Base-by-base conservation (phyloP, 2,797 vertebrate species). In the Iguana delicatissima region DNA sequence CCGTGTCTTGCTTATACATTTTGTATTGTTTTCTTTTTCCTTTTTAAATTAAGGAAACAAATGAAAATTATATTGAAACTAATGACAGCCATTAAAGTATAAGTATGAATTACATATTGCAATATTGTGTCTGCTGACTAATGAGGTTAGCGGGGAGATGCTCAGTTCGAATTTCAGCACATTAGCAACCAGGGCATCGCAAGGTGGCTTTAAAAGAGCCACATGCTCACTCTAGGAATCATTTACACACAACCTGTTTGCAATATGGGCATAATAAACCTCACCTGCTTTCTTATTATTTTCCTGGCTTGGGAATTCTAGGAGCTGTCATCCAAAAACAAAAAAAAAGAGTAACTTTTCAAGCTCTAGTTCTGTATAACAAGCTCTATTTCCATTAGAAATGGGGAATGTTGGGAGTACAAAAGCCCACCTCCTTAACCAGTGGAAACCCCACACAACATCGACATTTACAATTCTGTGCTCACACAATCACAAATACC, bases 31-130 rank as follows among this genome's bases (percentile, higher is more conserved):
- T 69, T 69, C 1, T 20, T 62, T 69, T 64, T 64, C 22, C 22
- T 13, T 67, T 67, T 67, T 8, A 69, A 69, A 69, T 12, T 10
- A 69, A 69, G 29, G 10, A 69, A 69, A 69, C 67, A 69, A 79
- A 38, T 35, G 73, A 74, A 79, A 79, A 79, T 50, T 29, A 6
- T 50, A 88, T 88, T 81, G 52, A 38, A 88, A 88, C 8, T 52
- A 26, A 80, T 76, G 81, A 52, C 76, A 50, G 18, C 24, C 73
- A 50, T n/a, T 24, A 74, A 59, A 76, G 84, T 38, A 76, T 83
- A 35, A 84, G 73, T 18, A 38, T 35, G 62, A 89, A 38, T 12
- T 57, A 38, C 46, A n/a, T 64, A 46, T 50, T 38, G 5, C 42
- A 35, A 24, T 1, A 6, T 64, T 74, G 26, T 50, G 52, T 20